Evolutionary conservation across 2,888 invertebrate species (phyloP), one percentile per base, ranked within the genome.

Genomic region (Trichopria drosophilae): DNA sequence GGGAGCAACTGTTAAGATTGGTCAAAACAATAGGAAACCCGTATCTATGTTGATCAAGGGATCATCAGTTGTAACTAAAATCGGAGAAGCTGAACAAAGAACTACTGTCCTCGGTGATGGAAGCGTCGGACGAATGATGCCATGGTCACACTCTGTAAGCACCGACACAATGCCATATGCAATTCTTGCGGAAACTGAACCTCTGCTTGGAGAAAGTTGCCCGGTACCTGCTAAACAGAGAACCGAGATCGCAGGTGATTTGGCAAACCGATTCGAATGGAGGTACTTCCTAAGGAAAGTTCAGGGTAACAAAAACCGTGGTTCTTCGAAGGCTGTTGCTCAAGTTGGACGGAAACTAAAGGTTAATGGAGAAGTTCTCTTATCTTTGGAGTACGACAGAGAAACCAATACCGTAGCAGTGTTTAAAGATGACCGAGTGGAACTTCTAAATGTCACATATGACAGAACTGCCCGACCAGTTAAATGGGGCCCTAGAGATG

Each of bases 191-290:
- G 93, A 93, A 75, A 85, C 90, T 31, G 90, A 91, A 68, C 90
- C 91, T 0, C 80, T 93, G 2, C 74, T 93, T n/a, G 90, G 89
- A 0, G 93, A 93, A 75, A 92, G 90, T 65, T 93, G 92, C 68
- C 93, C 93, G 0, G 91, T 93, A 0, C 92, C 93, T 1, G 90
- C 92, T 0, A 92, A 93, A 68, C 93, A 93, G 72, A 84, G 88
- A 51, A 91, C 90, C 0, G 93, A 93, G 78, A 87, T 93, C 12
- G 90, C 91, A 18, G 91, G 93, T 0, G 93, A 94, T 68, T 75
- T 93, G 45, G 92, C 93, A 0, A 95, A 95, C 68, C 82, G 94
- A 57, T 92, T 96, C 66, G 96, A 97, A 77, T 97, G 96, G 96
- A 82, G 94, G 29, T 96, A 93, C 77, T 93, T 93, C 78, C 80